Base-by-base conservation (phyloP, 64 coral and sea anemone species). In the Actinia tenebrosa region DNA sequence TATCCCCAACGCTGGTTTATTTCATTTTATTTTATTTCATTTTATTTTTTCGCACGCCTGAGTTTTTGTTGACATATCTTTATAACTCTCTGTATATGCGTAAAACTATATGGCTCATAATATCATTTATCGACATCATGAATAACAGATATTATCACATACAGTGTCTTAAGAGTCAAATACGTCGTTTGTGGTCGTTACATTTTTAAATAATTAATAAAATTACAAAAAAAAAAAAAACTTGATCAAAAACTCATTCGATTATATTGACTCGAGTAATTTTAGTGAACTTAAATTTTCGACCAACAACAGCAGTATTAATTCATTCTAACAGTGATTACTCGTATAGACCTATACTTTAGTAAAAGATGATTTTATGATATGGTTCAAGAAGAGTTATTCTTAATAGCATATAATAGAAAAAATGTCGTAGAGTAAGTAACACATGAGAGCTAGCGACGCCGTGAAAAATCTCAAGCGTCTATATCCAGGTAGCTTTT, bases 291-390 rank as follows among this genome's bases (percentile, higher is more conserved):
- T 37, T 37, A 37, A 37, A 23, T 25, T 69, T 42, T 75, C 11
- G 69, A 75, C n/a, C 26, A 75, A 75, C 7, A n/a, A 66, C 20
- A n/a, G 63, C n/a, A n/a, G 60, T 5, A 19, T 69, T 16, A 43
- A 37, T 75, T 75, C 27, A 75, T 14, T 75, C 69, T 75, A 75
- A 75, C 69, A 26, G 69, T 75, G 69, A 75, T 69, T 61, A 61
- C 60, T 23, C 23, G 64, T 69, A 75, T 26, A 37, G 30, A 37
- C 30, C 30, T 37, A 26, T 42, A 75, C 69, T 75, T 75, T 26
- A 66, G 69, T 3, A 75, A 43, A 42, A 10, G 25, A 14, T 27
- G 13, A 7, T 75, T 75, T 75, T 15, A 16, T 75, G 69, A 75
- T 75, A 75, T 37, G 69, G 69, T 30, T 72, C 26, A 75, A 22